Base-by-base conservation (phyloP, 1,140 invertebrate species). In the Epicauta chinensis region DNA sequence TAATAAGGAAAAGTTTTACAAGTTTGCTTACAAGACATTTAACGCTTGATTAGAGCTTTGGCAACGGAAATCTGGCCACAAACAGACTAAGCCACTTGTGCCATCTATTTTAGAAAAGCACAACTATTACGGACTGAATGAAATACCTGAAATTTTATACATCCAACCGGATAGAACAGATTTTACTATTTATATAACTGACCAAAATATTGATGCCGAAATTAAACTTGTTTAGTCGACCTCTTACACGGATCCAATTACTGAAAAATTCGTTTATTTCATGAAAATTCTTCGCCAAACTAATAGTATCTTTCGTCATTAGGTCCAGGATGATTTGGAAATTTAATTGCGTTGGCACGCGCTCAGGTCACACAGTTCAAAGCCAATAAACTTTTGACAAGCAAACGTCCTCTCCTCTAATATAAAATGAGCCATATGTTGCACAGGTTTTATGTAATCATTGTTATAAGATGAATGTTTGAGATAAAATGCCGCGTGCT, bases 321-420 rank as follows among this genome's bases (percentile, higher is more conserved):
- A n/a, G n/a, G n/a, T n/a, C n/a, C n/a, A n/a, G n/a, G 23, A 23
- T 34, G 3, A 34, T 59, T 59, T 56, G 17, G 35, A 46, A 52
- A 56, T 59, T 59, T 59, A 59, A 59, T 59, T 56, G 53, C 57
- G 38, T 7, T 16, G 50, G 40, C 57, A 59, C 57, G 53, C 53
- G 57, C 41, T 52, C n/a, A 43, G 44, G 40, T 55, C 45, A 48
- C 13, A 34, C 4, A 45, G 53, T 46, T 50, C 47, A 39, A 17
- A 46, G 51, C 46, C 56, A 51, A 58, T 58, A 55, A 58, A 58
- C 16, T 58, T 43, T 23, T 44, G 38, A 42, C 32, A 40, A 23
- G 40, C 23, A 32, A 51, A 13, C 12, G 32, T 36, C 13, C 12
- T 32, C 29, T 44, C 10, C 12, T 34, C 12, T 34, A 34, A n/a